Evolutionary conservation across 2,888 invertebrate species (phyloP), one percentile per base, ranked within the genome.

Genomic region (Aphodius granarius): DNA sequence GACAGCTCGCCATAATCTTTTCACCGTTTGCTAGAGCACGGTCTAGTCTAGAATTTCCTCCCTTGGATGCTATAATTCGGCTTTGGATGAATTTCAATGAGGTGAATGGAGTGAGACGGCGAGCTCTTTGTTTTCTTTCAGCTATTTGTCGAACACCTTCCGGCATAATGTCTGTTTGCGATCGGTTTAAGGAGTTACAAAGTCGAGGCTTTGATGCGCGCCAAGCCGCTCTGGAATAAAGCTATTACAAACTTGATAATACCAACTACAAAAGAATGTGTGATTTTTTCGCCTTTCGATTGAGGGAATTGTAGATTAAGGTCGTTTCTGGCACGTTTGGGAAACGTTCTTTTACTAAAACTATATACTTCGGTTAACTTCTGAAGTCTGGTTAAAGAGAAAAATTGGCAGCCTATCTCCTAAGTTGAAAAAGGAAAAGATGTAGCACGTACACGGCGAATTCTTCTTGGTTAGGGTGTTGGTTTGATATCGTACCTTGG

Each of bases 21-120:
- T 68, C 22, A 68, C 68, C 68, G 68, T 68, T 68, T 68, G 68
- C 68, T 21, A 13, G 21, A 21, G 68, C 68, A 68, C 68, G 68
- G 22, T 68, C 22, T 68, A 20, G 20, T n/a, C n/a, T n/a, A n/a
- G n/a, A n/a, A 21, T 16, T 68, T 68, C 21, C 68, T 21, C 21
- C 22, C 22, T n/a, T n/a, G 68, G 68, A 68, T n/a, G 21, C 68
- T n/a, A 21, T 43, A 43, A 43, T 43, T 43, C 43, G 43, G 43
- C 43, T 43, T 43, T 43, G 43, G 21, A 20, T 68, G 68, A 68
- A 68, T 68, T 68, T 68, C 68, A 68, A 68, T 68, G 68, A 68
- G 66, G 66, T 19, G 66, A 66, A 66, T 20, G n/a, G 21, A 22
- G 68, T 16, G n/a, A 21, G 66, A n/a, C 20, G 16, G 19, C 20